Evolutionary conservation across 2,797 vertebrate species (phyloP).

Genomic region (Staurois parvus): DNA sequence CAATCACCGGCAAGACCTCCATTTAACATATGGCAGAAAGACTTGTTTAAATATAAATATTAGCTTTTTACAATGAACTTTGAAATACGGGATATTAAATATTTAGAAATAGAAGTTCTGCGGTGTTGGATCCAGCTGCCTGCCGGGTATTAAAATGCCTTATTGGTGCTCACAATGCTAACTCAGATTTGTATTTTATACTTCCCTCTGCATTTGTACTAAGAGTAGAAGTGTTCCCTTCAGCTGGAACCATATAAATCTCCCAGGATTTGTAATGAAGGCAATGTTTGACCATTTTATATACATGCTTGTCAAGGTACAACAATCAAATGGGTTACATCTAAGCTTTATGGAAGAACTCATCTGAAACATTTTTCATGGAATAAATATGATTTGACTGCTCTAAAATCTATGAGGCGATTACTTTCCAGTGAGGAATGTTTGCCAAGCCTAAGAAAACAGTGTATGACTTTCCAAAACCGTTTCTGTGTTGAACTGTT

Average conservation of each 20-base stretch:
- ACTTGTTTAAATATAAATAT: constrained; percentile 15
- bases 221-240: constrained; percentile 45
- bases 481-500: not conserved
- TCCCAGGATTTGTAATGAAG: constrained; percentile 42
- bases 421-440: constrained; percentile 37
- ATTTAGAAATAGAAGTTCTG: constrained; percentile 11
- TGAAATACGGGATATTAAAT: constrained; percentile 6
- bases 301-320: constrained; percentile 44
- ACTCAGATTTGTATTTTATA: constrained; percentile 27
- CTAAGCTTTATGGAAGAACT: constrained; percentile 46
- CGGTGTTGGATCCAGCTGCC: constrained; percentile 6
- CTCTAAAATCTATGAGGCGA: constrained; percentile 46
- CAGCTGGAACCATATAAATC: constrained; percentile 40
- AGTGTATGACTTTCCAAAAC: constrained; percentile 19
- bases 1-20: not conserved
- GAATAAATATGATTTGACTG: constrained; percentile 46
- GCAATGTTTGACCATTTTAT: constrained; percentile 46
- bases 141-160: constrained; percentile 10
- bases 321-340: constrained; percentile 47
- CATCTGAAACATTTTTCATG: constrained; percentile 46
- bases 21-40: constrained; percentile 19
- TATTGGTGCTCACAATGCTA: constrained; percentile 27
- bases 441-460: constrained; percentile 30
- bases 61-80: not conserved
- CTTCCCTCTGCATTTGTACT: constrained; percentile 36